phyloP scores from a whole-genome alignment of 2,113 vertebrate genomes.

The Chitala chitala region DNA sequence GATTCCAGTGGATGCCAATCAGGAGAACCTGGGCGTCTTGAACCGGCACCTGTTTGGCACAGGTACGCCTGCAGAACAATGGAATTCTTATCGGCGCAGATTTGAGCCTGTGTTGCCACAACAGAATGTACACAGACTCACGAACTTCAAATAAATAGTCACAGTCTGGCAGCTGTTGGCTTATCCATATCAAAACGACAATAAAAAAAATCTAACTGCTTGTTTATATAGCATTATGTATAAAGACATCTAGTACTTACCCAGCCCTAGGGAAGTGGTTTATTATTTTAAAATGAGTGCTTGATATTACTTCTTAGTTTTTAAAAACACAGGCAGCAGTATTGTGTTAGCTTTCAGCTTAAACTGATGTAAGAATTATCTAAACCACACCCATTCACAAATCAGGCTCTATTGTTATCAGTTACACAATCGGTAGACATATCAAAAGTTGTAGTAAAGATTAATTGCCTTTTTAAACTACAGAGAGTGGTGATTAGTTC shows the following conservation, averaged over 20 bases:
- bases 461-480: neutral
- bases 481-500: too few relatives aligned
- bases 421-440: neutral
- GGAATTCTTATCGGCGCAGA: neutral
- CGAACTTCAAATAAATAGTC: neutral
- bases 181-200: slow-evolving; percentile 1
- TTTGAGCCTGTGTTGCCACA: too few relatives aligned
- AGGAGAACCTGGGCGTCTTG: neutral
- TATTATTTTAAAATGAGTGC: slow-evolving; percentile 5
- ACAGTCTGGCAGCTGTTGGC: neutral
- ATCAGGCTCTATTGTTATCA: slow-evolving; percentile 5
- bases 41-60: neutral
- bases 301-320: neutral
- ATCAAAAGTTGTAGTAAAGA: neutral
- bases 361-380: neutral
- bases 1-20: neutral
- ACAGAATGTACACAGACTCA: neutral
- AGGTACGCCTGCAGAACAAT: neutral
- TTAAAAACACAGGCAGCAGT: neutral
- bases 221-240: neutral
- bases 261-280: neutral
- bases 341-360: neutral
- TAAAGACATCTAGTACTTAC: neutral
- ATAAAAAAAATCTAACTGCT: neutral
- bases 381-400: neutral